Base-by-base conservation (phyloP, 1,140 invertebrate species). In the Temnothorax curvispinosus region DNA sequence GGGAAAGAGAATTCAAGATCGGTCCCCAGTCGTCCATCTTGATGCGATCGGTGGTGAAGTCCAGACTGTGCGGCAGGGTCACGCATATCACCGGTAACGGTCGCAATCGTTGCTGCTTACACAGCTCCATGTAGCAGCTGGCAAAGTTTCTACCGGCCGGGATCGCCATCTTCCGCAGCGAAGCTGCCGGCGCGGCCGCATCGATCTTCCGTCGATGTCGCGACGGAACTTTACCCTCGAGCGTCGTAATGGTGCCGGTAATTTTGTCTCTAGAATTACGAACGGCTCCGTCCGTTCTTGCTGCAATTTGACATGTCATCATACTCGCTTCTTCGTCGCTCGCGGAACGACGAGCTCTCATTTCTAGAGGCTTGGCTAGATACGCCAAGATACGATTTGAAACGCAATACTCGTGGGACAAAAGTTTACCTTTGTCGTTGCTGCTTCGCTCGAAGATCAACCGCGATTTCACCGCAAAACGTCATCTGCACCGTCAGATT, bases 1-100 rank as follows among this genome's bases (percentile, higher is more conserved):
- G 95, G 4, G 96, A 96, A 2, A 97, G 88, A 0, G 97, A 96
- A 82, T 96, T 96, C 41, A 97, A 89, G 11, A 97, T 96, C 0
- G 97, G 97, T n/a, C 94, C 95, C 97, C 97, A 97, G 72, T 97
- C 97, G 54, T 96, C 96, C 85, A 96, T 96, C 91, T 97, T 97
- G 21, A 97, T 96, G 35, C 97, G 95, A 92, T 97, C 97, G 35
- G 96, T 96, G 47, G 96, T 96, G 88, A 97, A 97, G 85, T 97
- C 96, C 72, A 97, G 32, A n/a, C 85, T 93, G 35, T 94, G 90
- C 0, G 95, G 95, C 38, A 95, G 44, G 0, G 91, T 93, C 0
- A 95, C 93, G 56, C 94, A 95, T 65, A 95, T 95, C 11, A 95
- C 89, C 1, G 95, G 94, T 32, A 95, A 58, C 0, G 95, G 95